A percentile compares a stretch with the other conserved stretches of the same genome.
Evolutionary conservation across 2,113 vertebrate species (phyloP).

Genomic region (Nesogale talazaci): DNA sequence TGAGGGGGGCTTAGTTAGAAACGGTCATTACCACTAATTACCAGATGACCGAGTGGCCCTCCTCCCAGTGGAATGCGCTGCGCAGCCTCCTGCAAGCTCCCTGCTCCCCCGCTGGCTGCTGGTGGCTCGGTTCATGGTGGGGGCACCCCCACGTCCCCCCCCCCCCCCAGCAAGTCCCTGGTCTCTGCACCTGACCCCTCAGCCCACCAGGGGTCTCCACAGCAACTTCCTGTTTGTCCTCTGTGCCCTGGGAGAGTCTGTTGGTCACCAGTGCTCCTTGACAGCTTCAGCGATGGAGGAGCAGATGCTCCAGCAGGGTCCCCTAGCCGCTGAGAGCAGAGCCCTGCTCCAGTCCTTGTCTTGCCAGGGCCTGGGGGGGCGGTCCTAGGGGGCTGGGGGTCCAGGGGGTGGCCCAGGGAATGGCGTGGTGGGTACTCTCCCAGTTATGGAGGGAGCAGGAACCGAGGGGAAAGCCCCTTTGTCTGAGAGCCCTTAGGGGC

Average conservation of each 20-base stretch:
- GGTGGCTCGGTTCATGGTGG: not conserved
- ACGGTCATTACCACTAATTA: conserved; percentile 81
- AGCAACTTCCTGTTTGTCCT: not conserved
- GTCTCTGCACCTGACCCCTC: not conserved
- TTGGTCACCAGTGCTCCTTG: not conserved
- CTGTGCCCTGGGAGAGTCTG: too few relatives aligned
- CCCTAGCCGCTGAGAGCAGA: not conserved
- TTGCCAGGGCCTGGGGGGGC: not conserved
- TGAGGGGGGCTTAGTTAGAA: conserved; percentile 72
- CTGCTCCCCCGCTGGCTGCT: not conserved
- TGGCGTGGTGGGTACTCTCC: not conserved
- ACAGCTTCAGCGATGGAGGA: not conserved
- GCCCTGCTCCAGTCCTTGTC: rapidly evolving
- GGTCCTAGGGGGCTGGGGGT: too few relatives aligned
- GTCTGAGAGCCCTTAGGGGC: not conserved
- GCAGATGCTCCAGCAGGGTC: not conserved
- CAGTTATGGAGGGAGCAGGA: not conserved
- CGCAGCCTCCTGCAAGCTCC: not conserved
- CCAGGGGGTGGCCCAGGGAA: not conserved
- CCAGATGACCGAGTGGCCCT: conserved; percentile 62
- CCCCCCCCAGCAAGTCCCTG: not conserved
- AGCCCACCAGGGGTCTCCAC: not conserved
- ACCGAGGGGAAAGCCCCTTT: not conserved
- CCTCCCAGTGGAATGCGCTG: conserved; percentile 44
- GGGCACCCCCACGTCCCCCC: not conserved